Base-by-base conservation (phyloP, 1,140 invertebrate species). In the Cydia strobilella region DNA sequence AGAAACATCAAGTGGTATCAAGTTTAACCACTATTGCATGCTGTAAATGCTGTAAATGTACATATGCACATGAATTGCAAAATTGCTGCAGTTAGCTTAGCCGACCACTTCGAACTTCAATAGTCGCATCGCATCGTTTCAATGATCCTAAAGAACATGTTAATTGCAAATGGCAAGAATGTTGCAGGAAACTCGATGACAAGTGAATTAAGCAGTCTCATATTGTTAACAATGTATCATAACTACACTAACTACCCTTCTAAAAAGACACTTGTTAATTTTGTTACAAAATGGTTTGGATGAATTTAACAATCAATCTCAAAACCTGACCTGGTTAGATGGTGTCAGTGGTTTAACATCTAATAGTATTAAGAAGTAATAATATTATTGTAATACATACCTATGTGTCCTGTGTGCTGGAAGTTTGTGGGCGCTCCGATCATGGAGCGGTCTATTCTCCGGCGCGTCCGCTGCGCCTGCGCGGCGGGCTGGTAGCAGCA, bases 401-500 rank as follows among this genome's bases (percentile, higher is more conserved):
- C 93, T 91, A 93, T 93, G 87, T 98, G 97, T 73, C 95, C 97
- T n/a, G 97, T 98, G 86, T 98, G 98, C 77, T 97, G 95, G 88
- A 98, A 98, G 92, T 98, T 97, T 75, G 97, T 98, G 6, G 98
- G 98, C 74, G 95, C 95, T 72, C 98, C 96, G 84, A 98, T 98
- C 97, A 98, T 98, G 54, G 97, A 97, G 42, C 97, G 94, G 90
- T 98, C 98, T 94, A 98, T 97, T 91, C 96, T 95, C 80, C 95
- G 93, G 59, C 95, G 93, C 80, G 94, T 94, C 75, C 95, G 93
- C 81, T 95, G 95, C 79, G 94, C 94, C 71, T 95, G 94, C 73
- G 94, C 94, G 62, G 94, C 95, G 65, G 95, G 95, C 83, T 97
- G 96, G 80, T 97, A 94, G 87, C 97, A 97, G 90, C 97, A 97